Evolutionary conservation across 2,797 vertebrate species (phyloP).

Genomic region (Enteromius afrohamiltoni): DNA sequence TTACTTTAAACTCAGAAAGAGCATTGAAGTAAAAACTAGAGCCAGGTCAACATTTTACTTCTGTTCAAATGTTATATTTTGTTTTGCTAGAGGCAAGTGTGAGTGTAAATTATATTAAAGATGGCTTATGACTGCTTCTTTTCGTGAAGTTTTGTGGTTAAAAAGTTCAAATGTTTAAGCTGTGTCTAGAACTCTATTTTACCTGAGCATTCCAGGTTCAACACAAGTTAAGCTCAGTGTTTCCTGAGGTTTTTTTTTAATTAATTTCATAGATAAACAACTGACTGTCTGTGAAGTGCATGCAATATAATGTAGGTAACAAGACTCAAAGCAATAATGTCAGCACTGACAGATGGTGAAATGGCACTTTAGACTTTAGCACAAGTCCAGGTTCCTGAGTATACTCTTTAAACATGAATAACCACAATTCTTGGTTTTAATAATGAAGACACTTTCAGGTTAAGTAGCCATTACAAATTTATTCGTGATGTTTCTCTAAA

Average conservation of each 20-base stretch:
- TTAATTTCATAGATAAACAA: not conserved
- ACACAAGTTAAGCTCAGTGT: not conserved
- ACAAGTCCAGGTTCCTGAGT: not conserved
- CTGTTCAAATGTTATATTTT: not conserved
- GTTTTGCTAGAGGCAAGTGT: constrained; percentile 11
- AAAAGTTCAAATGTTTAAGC: not conserved
- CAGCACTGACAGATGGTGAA: not conserved
- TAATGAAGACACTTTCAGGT: not conserved
- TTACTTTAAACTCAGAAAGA: not conserved
- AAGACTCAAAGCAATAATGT: not conserved
- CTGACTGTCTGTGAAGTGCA: not conserved
- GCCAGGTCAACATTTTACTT: not conserved
- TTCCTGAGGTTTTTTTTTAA: not conserved
- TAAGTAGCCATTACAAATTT: not conserved
- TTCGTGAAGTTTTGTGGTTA: not conserved
- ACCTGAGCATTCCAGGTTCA: not conserved
- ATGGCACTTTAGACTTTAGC: not conserved
- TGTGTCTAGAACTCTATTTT: not conserved
- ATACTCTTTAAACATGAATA: not conserved
- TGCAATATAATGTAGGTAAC: not conserved
- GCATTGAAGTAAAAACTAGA: no score
- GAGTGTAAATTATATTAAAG: constrained; percentile 17
- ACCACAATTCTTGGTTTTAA: not conserved
- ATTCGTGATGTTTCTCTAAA: no score
- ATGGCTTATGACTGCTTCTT: not conserved